phyloP scores from a whole-genome alignment of 2,888 invertebrate species.

The Podabrus alpinus region DNA sequence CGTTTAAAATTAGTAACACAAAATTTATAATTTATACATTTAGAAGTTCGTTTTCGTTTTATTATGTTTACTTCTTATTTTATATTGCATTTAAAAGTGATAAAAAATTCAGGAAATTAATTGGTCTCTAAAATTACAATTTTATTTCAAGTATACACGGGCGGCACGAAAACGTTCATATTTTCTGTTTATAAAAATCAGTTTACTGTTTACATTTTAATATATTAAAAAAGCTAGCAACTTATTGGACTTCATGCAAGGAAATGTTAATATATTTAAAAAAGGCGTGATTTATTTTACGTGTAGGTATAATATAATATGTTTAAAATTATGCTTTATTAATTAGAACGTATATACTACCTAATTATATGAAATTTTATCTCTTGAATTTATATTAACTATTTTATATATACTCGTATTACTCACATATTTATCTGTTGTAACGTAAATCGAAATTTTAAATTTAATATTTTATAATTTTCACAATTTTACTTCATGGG shows the following conservation, averaged over 20 bases:
- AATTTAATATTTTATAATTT: background rate
- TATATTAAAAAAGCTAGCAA: background rate
- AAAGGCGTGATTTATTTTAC: background rate
- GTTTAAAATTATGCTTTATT: background rate
- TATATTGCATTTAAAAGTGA: background rate
- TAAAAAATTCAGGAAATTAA: background rate
- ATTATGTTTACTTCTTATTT: background rate
- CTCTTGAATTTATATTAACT: background rate
- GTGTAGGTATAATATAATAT: background rate
- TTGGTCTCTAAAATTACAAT: background rate
- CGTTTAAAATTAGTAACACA: constrained; percentile 6
- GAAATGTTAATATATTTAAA: background rate
- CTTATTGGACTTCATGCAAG: background rate
- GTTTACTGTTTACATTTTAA: background rate
- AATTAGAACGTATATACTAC: background rate
- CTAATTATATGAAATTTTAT: background rate
- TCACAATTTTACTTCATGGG: background rate
- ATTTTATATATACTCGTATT: background rate
- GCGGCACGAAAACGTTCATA: background rate
- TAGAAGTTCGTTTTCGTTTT: background rate
- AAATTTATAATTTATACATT: background rate
- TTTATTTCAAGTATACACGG: background rate
- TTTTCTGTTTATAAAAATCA: background rate
- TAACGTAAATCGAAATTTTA: background rate
- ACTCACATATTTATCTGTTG: background rate